Conservation (phyloP, 2,113 vertebrate genomes). For the Megaceryle maxima region DNA sequence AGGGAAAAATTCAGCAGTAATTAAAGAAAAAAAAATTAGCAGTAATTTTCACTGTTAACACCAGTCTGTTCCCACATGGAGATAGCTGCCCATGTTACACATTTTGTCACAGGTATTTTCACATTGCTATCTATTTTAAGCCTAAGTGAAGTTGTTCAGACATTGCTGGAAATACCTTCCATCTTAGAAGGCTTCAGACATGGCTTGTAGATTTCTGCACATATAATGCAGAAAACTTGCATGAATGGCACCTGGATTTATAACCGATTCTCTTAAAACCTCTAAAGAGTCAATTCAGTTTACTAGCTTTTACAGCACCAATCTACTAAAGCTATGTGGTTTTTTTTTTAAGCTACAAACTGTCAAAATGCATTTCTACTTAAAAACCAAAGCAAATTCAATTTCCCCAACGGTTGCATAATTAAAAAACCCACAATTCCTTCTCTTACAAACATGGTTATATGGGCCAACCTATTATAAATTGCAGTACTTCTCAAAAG, state of each 20-base stretch:
- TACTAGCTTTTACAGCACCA: not conserved
- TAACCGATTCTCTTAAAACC: not conserved
- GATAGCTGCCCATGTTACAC: not conserved
- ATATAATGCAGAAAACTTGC: not conserved
- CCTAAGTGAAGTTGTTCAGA: not conserved
- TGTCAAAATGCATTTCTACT: not conserved
- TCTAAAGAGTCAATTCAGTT: not conserved
- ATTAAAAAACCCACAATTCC: not conserved
- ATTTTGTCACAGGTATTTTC: not conserved
- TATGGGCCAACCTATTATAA: not conserved
- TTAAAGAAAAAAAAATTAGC: not conserved
- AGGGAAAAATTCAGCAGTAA: not conserved
- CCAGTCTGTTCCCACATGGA: not conserved
- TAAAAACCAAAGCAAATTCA: not conserved
- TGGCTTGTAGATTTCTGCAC: not conserved
- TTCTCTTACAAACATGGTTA: not conserved
- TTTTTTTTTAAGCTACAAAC: not conserved
- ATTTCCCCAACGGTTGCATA: not conserved
- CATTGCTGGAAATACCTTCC: not conserved
- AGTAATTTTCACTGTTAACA: not conserved
- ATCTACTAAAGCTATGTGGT: not conserved
- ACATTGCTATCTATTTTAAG: not conserved
- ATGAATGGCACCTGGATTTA: not conserved
- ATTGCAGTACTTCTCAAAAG: not conserved
- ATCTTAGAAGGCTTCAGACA: not conserved